Evolutionary conservation across 2,797 vertebrate species (phyloP).

Genomic region (Chelonia mydas): DNA sequence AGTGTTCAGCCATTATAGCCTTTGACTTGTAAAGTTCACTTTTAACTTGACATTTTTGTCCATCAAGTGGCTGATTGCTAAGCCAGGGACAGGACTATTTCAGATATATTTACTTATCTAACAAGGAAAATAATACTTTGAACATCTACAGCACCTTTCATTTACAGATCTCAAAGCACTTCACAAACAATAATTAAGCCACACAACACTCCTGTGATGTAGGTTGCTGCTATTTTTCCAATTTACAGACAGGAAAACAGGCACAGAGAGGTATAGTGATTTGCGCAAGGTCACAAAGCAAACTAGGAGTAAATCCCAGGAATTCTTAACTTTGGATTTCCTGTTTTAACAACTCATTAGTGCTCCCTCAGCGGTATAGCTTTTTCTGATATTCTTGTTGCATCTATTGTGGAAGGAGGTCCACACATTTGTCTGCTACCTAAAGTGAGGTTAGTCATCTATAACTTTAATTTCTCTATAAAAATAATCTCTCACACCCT

Average conservation of each 20-base stretch:
- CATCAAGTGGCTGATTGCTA: not conserved
- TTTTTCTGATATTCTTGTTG: not conserved
- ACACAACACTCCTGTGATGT: not conserved
- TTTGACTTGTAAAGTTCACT: slow-evolving; percentile 31
- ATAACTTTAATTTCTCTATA: not conserved
- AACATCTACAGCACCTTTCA: not conserved
- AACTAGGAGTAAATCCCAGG: not conserved
- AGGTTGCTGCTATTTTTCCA: not conserved
- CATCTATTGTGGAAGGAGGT: not conserved
- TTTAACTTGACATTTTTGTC: not conserved
- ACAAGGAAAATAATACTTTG: not conserved
- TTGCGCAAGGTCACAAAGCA: not conserved
- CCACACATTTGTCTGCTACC: fast-evolving
- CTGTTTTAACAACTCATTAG: not conserved
- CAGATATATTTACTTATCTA: not conserved
- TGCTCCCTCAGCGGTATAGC: not conserved
- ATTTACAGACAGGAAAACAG: fast-evolving
- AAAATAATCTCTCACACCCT: not conserved
- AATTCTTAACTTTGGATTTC: not conserved
- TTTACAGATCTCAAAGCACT: not conserved
- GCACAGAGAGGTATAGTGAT: not conserved
- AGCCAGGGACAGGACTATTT: not conserved
- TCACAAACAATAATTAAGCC: not conserved
- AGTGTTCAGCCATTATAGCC: slow-evolving; percentile 10
- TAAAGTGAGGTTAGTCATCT: not conserved